Evolutionary conservation across 2,797 vertebrate species (phyloP).

Genomic region (Rhinichthys osculus): DNA sequence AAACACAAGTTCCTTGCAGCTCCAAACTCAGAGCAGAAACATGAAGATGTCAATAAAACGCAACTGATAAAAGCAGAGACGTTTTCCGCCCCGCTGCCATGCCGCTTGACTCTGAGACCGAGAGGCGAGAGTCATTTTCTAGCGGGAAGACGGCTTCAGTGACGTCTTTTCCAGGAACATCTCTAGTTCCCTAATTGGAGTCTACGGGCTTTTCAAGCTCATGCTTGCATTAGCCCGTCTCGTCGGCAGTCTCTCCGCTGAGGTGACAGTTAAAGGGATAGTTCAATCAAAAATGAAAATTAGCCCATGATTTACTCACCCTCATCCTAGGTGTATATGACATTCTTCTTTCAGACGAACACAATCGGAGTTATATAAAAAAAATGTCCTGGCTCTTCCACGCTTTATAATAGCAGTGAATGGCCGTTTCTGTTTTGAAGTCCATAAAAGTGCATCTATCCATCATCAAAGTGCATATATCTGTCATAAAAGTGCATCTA

Average conservation of each 20-base stretch:
- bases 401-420: no score
- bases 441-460: no score
- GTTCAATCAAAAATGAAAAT: no score
- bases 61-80: background rate
- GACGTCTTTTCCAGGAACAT: constrained; percentile 21
- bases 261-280: constrained; percentile 36
- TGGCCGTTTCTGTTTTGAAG: no score
- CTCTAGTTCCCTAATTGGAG: constrained; percentile 53
- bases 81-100: background rate
- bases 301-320: no score
- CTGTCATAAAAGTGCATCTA: no score
- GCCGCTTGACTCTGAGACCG: background rate
- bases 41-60: constrained; percentile 34
- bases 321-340: no score
- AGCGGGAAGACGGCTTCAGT: background rate
- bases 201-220: constrained; percentile 38
- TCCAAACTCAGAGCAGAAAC: background rate
- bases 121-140: background rate
- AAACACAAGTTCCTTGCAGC: constrained; percentile 12
- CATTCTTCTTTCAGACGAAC: no score
- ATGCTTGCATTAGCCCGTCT: constrained; percentile 16
- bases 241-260: constrained; percentile 6
- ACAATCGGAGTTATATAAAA: no score
- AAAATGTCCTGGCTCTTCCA: no score
- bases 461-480: no score